These are phyloP conservation scores for Drosophila tsacasi DNA, from an alignment of 1,140 invertebrate genomes.

Conservation along the genomic window DNA sequence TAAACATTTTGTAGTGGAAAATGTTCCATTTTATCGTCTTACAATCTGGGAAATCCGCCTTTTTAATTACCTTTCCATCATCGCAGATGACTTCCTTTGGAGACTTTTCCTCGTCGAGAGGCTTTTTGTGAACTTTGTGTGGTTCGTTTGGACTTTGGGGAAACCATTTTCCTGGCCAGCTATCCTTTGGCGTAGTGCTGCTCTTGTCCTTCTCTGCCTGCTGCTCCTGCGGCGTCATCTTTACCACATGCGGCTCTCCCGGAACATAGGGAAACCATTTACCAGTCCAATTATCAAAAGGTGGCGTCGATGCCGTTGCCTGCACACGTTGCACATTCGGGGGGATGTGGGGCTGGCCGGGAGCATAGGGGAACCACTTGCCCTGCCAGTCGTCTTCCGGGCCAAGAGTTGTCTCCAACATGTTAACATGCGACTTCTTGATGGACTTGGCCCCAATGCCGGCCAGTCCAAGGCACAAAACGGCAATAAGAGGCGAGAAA, in stretches of 20 bases:
- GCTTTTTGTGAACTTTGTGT: conserved; percentile 16
- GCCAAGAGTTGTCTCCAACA: conserved; percentile 24
- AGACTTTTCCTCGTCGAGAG: background rate
- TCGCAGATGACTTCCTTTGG: conserved; percentile 87
- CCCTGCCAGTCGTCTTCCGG: conserved; percentile 14
- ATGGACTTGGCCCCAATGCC: conserved; percentile 54
- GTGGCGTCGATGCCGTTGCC: background rate
- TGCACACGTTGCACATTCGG: conserved; percentile 1
- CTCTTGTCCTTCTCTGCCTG: background rate
- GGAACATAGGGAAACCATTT: conserved; percentile 29
- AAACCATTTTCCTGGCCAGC: conserved; percentile 69
- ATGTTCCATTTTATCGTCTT: background rate
- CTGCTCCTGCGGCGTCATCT: background rate
- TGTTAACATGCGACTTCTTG: conserved; percentile 58
- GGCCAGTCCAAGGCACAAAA: conserved; percentile 27
- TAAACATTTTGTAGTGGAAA: background rate
- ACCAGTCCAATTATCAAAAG: conserved; percentile 2
- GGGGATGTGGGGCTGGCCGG: conserved; percentile 35
- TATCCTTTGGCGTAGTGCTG: conserved; percentile 12
- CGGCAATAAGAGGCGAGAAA: conserved; percentile 10
- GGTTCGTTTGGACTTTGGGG: conserved; percentile 53
- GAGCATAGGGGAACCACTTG: conserved; percentile 58
- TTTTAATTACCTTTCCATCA: conserved; percentile 87
- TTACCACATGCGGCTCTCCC: background rate
- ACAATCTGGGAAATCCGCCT: background rate